Base-by-base conservation (phyloP, 2,888 invertebrate genomes). In the Watsonalla binaria region DNA sequence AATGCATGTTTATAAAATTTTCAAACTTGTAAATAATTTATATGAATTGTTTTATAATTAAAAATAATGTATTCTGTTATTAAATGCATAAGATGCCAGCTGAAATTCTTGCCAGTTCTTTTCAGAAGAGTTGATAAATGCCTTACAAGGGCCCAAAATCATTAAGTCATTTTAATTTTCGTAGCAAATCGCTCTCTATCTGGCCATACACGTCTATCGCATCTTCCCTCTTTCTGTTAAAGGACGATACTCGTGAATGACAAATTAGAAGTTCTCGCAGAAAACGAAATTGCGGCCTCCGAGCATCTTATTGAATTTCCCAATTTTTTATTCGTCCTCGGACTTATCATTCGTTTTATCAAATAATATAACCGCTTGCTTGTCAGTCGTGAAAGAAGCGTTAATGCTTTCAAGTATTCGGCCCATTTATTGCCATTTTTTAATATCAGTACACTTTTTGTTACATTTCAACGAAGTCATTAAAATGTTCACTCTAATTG, bases 211-310 rank as follows among this genome's bases (percentile, higher is more conserved):
- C 68, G 67, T 66, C 66, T 66, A 53, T 62, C 54, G 66, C 66
- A 67, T 67, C 67, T 68, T 73, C 53, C 55, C 71, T 72, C 68
- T 66, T 66, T 62, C 68, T 54, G 65, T 68, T 70, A 78, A 72
- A 77, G 76, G 69, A 72, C 72, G 78, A 78, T 76, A 80, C 80
- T 82, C 65, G 72, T 79, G 78, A 84, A 84, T 83, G 84, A 86
- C 84, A 85, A 86, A 86, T 85, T 84, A 83, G 78, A 70, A 78
- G 72, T 72, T 76, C 76, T 74, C 70, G 62, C 74, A 63, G 74
- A 77, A 76, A 74, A 74, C 74, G 65, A 79, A 82, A 80, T 81
- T 80, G 77, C 75, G 68, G 66, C 65, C 65, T 56, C 54, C 66
- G 65, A 74, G 76, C 71, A 69, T 79, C 79, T 80, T 80, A 83